Evolutionary conservation across 1,140 invertebrate genomes (phyloP), one percentile per base, ranked within the genome.

Genomic region (Apolygus lucorum): DNA sequence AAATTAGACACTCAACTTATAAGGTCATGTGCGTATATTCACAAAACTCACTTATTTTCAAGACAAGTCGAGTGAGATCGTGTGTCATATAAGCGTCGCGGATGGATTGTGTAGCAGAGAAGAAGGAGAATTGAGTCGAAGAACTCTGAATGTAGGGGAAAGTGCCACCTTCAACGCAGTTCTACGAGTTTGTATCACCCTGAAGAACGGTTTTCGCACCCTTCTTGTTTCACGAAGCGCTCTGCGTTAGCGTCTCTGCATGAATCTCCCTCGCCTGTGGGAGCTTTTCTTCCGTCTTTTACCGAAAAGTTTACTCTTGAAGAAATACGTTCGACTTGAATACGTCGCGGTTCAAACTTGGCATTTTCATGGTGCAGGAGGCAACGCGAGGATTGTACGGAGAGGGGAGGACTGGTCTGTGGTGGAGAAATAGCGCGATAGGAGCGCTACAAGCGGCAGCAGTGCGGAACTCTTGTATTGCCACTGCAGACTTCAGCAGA

Each of bases 1-100:
- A 8, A 59, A 11, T 13, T 14, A 59, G 22, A 59, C 13, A 59
- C 54, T 14, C 54, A 59, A 59, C 22, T 59, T 22, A 59, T 59
- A 11, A 59, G 11, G 22, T 59, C 54, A 59, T 59, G 54, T 59
- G 54, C 54, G 54, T 59, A 59, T 59, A 59, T 4, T 59, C 54
- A 59, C 54, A 59, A 59, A 59, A 59, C 54, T 59, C 54, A 59
- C 54, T 59, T 59, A 11, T n/a, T 59, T 59, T 42, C 54, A 24
- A 59, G 54, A 59, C 54, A 59, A 59, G 54, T 59, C 54, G 54
- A 59, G 54, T 59, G 54, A 59, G 54, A 59, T 59, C 54, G 22
- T 59, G 54, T 59, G 54, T 59, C 11, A 17, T 11, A 59, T 21
- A 59, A 59, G 54, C 54, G 54, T 59, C 54, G 54, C 54, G 22